Evolutionary conservation across 2,797 vertebrate genomes (phyloP).

Genomic region (Momotus momota): DNA sequence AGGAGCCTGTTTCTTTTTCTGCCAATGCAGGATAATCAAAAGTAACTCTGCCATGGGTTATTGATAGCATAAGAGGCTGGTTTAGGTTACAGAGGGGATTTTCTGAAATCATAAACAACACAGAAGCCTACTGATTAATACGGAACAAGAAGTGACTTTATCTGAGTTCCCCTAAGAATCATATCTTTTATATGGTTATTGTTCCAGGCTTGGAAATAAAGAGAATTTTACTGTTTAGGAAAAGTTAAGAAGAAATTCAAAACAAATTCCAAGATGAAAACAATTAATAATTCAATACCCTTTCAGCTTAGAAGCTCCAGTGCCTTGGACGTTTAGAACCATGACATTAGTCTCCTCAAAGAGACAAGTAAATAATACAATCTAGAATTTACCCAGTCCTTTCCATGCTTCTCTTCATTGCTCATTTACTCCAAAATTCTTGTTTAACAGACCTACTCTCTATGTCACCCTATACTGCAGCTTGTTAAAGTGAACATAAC

Average conservation of each 20-base stretch:
- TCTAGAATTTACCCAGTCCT: not conserved
- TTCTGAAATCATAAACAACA: slow-evolving; percentile 1
- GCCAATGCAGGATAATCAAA: not conserved
- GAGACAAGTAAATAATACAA: not conserved
- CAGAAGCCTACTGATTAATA: not conserved
- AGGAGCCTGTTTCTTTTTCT: not conserved
- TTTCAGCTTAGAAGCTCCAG: not conserved
- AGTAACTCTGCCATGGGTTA: not conserved
- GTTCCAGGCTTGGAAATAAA: not conserved
- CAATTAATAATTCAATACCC: not conserved
- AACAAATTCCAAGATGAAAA: not conserved
- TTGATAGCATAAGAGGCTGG: not conserved
- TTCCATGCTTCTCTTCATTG: not conserved
- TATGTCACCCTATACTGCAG: not conserved
- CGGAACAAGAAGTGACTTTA: not conserved
- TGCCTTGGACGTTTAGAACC: not conserved
- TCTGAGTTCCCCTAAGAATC: not conserved
- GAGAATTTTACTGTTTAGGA: not conserved
- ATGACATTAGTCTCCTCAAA: not conserved
- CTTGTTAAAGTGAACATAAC: not conserved
- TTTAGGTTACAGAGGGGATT: slow-evolving; percentile 10
- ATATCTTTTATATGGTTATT: not conserved
- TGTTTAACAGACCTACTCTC: not conserved
- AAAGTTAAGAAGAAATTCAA: not conserved
- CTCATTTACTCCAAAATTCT: not conserved